These are phyloP conservation scores for Myiozetetes cayanensis DNA, from an alignment of 2,113 vertebrate species.

Conservation along the genomic window DNA sequence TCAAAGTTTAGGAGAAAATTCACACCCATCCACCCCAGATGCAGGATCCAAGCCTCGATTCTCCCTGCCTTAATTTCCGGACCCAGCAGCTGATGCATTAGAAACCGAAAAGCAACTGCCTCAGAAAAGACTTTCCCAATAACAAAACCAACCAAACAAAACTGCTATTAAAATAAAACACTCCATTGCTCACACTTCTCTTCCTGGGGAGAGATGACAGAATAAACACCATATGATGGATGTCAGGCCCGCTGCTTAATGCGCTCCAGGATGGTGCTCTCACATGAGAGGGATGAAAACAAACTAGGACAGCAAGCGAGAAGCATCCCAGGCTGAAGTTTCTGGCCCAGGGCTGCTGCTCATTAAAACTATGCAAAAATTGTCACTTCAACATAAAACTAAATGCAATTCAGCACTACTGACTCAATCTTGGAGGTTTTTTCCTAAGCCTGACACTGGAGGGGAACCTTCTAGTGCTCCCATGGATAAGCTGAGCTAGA, in stretches of 20 bases:
- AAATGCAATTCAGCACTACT: constrained; percentile 39
- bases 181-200: constrained; percentile 21
- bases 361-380: constrained; percentile 46
- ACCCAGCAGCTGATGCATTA: rapidly evolving
- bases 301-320: background rate
- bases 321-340: constrained; percentile 9
- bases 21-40: background rate
- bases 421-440: background rate
- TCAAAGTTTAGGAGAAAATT: background rate
- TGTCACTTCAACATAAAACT: constrained; percentile 34
- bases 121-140: background rate
- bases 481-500: background rate
- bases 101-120: background rate
- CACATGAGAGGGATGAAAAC: background rate
- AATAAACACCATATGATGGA: constrained; percentile 21
- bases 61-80: background rate
- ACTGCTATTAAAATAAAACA: constrained; percentile 48
- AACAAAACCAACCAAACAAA: background rate
- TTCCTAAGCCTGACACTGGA: background rate
- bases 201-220: constrained; percentile 44
- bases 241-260: background rate
- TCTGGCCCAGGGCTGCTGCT: constrained; percentile 34
- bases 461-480: background rate
- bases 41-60: background rate
- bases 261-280: background rate